phyloP scores from a whole-genome alignment of 2,113 vertebrate species.

The Stercorarius parasiticus region DNA sequence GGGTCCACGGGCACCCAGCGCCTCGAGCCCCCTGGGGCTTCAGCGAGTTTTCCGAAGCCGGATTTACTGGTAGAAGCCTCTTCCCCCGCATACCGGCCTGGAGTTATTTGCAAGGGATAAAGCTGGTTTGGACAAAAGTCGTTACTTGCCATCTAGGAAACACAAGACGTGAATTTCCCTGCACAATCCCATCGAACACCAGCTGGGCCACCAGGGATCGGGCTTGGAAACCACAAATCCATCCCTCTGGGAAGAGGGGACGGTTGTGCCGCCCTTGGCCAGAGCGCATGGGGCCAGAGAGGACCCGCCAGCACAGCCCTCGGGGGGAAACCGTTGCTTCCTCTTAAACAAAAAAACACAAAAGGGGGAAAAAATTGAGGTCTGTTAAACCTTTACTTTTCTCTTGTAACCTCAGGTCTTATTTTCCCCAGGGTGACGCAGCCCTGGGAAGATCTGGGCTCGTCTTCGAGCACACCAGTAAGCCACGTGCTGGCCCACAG shows the following conservation, averaged over 20 bases:
- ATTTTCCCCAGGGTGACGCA: background rate
- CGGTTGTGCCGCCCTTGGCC: background rate
- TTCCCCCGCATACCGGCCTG: background rate
- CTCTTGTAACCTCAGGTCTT: background rate
- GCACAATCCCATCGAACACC: background rate
- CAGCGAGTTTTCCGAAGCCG: background rate
- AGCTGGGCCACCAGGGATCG: background rate
- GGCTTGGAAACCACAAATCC: background rate
- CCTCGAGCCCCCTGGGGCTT: background rate
- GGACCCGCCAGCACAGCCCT: background rate
- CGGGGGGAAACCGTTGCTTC: background rate
- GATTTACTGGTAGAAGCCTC: too few relatives aligned
- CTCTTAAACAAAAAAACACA: background rate
- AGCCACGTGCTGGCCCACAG: too few relatives aligned
- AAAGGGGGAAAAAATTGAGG: background rate
- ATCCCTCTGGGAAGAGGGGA: background rate
- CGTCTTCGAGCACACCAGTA: background rate
- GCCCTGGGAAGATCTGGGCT: background rate
- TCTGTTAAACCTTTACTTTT: background rate
- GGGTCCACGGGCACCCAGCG: fast-evolving
- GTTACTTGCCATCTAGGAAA: background rate
- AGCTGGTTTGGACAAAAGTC: background rate
- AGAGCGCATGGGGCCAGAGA: fast-evolving
- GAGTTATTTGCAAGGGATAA: background rate
- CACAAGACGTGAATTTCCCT: background rate